Evolutionary conservation across 1,140 invertebrate species (phyloP).

Genomic region (Musca vetustissima): DNA sequence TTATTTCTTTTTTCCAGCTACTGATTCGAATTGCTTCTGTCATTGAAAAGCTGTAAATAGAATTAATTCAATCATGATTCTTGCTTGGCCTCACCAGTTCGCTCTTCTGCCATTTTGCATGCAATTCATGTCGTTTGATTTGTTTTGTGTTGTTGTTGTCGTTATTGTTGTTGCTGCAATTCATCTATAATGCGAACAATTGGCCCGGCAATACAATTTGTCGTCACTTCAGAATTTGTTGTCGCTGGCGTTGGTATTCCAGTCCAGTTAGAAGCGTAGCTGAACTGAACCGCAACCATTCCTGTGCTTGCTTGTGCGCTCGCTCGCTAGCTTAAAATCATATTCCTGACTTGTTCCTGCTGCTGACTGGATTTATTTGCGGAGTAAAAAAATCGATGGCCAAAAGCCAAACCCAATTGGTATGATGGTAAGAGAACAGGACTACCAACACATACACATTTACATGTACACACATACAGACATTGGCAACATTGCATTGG

Average conservation of each 20-base stretch:
- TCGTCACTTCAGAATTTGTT: neutral
- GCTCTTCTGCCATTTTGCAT: conserved; percentile 9
- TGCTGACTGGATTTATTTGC: too few relatives aligned
- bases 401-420: conserved; percentile 8
- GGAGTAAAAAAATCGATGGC: neutral
- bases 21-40: neutral
- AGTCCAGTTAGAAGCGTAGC: neutral
- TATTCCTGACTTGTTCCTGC: too few relatives aligned
- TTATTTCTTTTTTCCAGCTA: neutral
- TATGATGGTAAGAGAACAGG: neutral
- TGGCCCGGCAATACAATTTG: neutral
- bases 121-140: conserved; percentile 10
- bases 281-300: too few relatives aligned
- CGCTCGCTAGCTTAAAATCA: too few relatives aligned
- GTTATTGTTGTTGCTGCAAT: neutral
- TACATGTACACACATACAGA: too few relatives aligned
- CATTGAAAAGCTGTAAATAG: neutral
- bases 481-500: too few relatives aligned
- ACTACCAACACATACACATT: neutral
- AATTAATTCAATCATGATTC: neutral
- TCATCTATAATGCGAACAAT: neutral
- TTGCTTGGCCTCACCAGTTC: neutral
- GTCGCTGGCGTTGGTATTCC: neutral
- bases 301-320: too few relatives aligned
- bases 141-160: neutral